phyloP scores from a whole-genome alignment of 2,797 vertebrate species.

The Orientallactaga sibirica region DNA sequence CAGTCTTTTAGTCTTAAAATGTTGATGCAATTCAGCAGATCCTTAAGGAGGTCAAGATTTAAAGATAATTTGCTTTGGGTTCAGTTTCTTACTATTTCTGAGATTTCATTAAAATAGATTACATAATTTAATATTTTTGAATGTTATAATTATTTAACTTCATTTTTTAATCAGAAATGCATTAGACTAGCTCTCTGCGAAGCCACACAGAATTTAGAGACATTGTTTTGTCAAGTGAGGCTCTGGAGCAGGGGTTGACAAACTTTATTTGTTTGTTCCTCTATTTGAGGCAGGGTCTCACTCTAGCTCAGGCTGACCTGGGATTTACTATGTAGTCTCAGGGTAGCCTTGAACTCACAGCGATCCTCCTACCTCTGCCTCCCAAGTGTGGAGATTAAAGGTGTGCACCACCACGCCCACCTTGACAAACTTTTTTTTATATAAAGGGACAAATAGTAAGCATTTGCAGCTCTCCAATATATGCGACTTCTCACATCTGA shows the following conservation, averaged over 20 bases:
- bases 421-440: neutral
- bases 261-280: neutral
- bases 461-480: neutral
- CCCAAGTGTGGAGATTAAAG: no score
- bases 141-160: conserved; percentile 70
- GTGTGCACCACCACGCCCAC: no score
- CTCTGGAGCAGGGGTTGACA: neutral
- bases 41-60: conserved; percentile 76
- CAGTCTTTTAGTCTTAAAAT: conserved; percentile 66
- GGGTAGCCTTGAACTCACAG: no score
- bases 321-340: no score
- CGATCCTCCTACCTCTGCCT: no score
- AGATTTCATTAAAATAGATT: conserved; percentile 73
- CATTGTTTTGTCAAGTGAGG: neutral
- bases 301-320: no score
- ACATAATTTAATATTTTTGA: conserved; percentile 67
- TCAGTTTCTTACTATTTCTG: conserved; percentile 67
- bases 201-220: neutral
- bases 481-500: neutral
- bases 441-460: neutral
- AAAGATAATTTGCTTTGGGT: conserved; percentile 69
- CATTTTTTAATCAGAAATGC: conserved; percentile 57
- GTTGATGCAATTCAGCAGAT: conserved; percentile 57
- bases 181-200: conserved; percentile 32
- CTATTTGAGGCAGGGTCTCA: no score